Percentiles rank a stretch among this genome's conserved stretches.
These are phyloP conservation scores for Luffia ferchaultella DNA, from an alignment of 2,888 invertebrate species.

Conservation along the genomic window DNA sequence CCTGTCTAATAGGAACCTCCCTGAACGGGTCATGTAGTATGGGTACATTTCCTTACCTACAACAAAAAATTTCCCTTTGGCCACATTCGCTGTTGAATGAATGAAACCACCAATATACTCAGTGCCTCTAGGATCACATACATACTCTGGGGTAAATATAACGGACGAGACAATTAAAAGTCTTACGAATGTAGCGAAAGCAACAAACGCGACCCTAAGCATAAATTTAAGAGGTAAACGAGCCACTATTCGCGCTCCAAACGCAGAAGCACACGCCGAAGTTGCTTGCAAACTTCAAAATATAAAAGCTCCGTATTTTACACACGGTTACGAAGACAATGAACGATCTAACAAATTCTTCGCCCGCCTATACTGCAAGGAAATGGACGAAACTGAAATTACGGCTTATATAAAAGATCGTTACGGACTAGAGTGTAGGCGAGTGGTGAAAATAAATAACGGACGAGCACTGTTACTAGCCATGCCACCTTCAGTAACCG, in stretches of 20 bases:
- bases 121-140: neutral
- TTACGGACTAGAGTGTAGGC: neutral
- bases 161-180: neutral
- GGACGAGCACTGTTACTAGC: neutral
- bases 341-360: neutral
- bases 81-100: no score
- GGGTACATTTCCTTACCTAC: no score
- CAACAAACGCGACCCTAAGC: neutral
- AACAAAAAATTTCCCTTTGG: no score
- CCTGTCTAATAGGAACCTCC: no score
- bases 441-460: neutral
- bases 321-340: neutral
- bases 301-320: neutral
- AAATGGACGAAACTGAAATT: neutral
- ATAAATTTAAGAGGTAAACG: neutral
- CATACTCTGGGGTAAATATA: neutral
- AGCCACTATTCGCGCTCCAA: neutral
- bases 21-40: no score
- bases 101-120: neutral
- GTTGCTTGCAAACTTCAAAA: neutral
- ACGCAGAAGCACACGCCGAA: neutral
- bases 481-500: neutral
- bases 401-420: neutral
- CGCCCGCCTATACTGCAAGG: neutral
- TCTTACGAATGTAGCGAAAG: neutral